Evolutionary conservation across 2,888 invertebrate species (phyloP), one percentile per base, ranked within the genome.

Genomic region (Orthonychiurus folsomi): DNA sequence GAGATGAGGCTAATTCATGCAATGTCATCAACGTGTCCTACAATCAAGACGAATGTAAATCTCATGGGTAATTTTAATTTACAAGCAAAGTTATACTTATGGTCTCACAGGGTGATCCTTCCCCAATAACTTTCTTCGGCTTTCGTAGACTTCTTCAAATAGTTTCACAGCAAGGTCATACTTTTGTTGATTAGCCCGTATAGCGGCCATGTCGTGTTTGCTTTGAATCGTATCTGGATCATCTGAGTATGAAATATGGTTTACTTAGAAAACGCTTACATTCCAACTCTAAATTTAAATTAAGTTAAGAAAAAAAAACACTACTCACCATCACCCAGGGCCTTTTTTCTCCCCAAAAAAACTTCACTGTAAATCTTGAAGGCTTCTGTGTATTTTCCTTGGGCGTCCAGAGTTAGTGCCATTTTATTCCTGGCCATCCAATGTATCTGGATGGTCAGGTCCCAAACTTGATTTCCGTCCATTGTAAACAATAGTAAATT

Each of bases 121-220:
- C 23, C 66, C 66, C 9, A 66, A 27, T 2, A 64, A 5, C 24
- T 56, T 53, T 28, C 53, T 64, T 37, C 62, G 28, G 5, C 1
- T 15, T 27, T 59, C 60, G 28, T 64, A 62, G 24, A 66, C 62
- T 60, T 60, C 60, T 47, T 66, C 63, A 58, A 66, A 64, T 21
- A 66, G 50, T 28, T 64, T 58, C 21, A 65, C 56, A 15, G 65
- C 63, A 3, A 65, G 28, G 26, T 65, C 65, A 53, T 65, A 65
- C 52, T 65, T 65, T 23, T 61, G 63, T 24, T 65, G 65, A 53
- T 65, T 65, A 1, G 65, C 63, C 1, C 65, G 57, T 2, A 63
- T 59, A 15, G 65, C 63, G 21, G 61, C 65, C 63, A 65, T 61
- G 53, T 65, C 65, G 52, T 65, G 65, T 48, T 63, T 57, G 1